Conservation (phyloP, 2,113 vertebrate species). For the Mustelus asterias region DNA sequence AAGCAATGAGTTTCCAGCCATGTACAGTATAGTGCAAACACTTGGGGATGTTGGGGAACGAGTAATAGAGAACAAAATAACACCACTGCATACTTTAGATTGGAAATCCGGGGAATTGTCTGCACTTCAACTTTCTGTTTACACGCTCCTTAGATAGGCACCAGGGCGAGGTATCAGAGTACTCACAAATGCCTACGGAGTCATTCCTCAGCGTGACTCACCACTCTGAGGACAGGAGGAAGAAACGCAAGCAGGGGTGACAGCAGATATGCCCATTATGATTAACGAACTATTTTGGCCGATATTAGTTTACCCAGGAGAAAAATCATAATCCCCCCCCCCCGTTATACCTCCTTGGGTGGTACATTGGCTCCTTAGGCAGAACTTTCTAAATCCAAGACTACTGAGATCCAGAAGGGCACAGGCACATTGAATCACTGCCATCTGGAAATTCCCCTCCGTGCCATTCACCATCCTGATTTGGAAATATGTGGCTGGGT, state of each 20-base stretch:
- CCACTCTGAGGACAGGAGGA: background rate
- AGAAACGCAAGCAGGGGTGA: background rate
- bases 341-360: background rate
- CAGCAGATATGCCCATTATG: background rate
- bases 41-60: background rate
- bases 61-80: background rate
- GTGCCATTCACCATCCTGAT: no score
- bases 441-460: no score
- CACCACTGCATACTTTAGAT: background rate
- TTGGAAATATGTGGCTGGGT: no score
- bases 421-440: no score
- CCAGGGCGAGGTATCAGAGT: background rate
- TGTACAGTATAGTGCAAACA: background rate
- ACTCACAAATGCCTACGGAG: background rate
- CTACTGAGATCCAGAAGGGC: no score
- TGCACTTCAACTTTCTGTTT: background rate
- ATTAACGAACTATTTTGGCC: background rate
- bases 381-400: no score
- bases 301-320: background rate
- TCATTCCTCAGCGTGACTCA: background rate
- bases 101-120: background rate
- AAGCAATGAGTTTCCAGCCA: background rate
- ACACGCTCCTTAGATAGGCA: background rate
- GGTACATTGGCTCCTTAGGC: no score
- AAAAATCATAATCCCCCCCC: background rate